Percentiles rank a stretch among this genome's conserved stretches.
Evolutionary conservation across 2,888 invertebrate genomes (phyloP).

Genomic region (Molorchus minor): DNA sequence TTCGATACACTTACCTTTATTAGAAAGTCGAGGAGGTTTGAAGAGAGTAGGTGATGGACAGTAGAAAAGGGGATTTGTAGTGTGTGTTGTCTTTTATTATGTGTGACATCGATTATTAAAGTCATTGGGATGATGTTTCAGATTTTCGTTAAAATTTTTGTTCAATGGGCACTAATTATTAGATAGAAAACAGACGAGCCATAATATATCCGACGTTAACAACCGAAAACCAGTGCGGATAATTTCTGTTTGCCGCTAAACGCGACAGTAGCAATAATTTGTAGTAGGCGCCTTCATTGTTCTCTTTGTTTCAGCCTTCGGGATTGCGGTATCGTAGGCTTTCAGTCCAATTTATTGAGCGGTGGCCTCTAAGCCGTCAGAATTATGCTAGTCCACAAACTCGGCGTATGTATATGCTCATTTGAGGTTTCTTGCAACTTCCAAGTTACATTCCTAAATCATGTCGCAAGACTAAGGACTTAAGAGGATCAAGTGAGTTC

Average conservation of each 20-base stretch:
- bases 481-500: constrained; percentile 16
- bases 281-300: constrained; percentile 26
- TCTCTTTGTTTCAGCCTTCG: constrained; percentile 36
- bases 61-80: no score
- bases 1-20: no score
- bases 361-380: constrained; percentile 44
- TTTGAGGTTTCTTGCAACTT: constrained; percentile 38
- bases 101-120: no score
- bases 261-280: constrained; percentile 36
- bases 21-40: no score
- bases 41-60: no score
- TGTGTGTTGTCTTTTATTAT: no score
- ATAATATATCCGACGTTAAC: neutral
- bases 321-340: constrained; percentile 43
- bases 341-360: constrained; percentile 46
- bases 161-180: no score
- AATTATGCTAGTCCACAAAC: constrained; percentile 48
- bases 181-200: no score
- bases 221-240: constrained; percentile 3
- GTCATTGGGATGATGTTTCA: no score
- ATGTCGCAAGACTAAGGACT: constrained; percentile 32
- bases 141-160: no score
- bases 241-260: constrained; percentile 19
- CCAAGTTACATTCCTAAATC: constrained; percentile 44
- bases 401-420: constrained; percentile 33